Evolutionary conservation across 2,113 vertebrate species (phyloP), one percentile per base, ranked within the genome.

Genomic region (Bufo bufo): DNA sequence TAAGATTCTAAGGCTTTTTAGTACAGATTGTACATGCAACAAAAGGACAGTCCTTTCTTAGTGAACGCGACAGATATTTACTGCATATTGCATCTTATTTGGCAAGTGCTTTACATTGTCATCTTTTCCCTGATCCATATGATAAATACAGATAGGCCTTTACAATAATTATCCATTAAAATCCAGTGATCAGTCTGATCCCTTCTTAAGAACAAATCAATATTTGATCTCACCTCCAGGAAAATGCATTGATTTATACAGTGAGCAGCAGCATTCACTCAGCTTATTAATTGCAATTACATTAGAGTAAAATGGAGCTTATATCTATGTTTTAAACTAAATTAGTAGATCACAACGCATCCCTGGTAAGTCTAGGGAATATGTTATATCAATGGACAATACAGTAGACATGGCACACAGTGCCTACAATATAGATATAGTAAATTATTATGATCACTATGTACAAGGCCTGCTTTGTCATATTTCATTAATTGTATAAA

Each of bases 201-300:
- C 86, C 49, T 47, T 14, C 43, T 63, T 77, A 88, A 88, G 56
- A 72, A 47, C 14, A 83, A 88, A 88, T 88, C 87, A 88, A 88
- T 88, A 83, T 45, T 75, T 82, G 66, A 82, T 87, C 66, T 74
- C 12, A 47, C 54, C 59, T 82, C 45, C 43, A 87, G 54, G 59
- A 61, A 61, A 87, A 87, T 33, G 2, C 54, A 82, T 87, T 82
- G 80, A 83, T 88, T 88, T 82, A 54, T 33, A 83, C 66, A 75
- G 20, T 75, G n/a, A 86, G 58, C 20, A 86, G 59, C 14, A 78
- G 45, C 19, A 86, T 33, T 78, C 23, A 6, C 43, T 74, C 8
- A 3, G 17, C 50, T 10, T 45, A 47, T 14, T 74, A 74, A 85
- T 74, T 33, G 50, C 66, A 82, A 80, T 79, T 74, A 47, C 71